A percentile compares a stretch with the other conserved stretches of the same genome.
phyloP scores from a whole-genome alignment of 2,797 vertebrate species.

The Phoeniculus purpureus region DNA sequence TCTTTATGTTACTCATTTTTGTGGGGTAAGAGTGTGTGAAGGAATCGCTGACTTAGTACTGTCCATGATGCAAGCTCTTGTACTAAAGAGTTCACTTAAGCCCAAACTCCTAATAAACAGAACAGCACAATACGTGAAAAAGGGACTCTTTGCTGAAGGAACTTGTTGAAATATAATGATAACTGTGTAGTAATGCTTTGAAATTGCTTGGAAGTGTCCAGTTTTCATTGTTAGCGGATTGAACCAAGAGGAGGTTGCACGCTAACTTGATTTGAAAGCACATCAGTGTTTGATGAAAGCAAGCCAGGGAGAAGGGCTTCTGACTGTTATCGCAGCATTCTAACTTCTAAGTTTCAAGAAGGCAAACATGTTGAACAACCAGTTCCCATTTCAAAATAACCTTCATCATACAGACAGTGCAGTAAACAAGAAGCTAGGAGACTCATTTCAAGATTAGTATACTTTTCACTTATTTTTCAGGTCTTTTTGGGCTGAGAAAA shows the following conservation, averaged over 20 bases:
- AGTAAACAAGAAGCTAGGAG: neutral
- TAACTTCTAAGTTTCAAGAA: neutral
- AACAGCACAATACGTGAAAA: neutral
- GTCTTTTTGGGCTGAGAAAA: slow-evolving; percentile 24
- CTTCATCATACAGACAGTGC: neutral
- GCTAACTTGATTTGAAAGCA: neutral
- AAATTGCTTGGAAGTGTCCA: neutral
- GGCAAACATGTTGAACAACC: neutral
- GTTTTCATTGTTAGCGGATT: neutral
- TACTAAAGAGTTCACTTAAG: neutral
- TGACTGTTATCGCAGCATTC: neutral
- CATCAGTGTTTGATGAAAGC: neutral
- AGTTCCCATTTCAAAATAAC: neutral
- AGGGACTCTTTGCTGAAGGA: neutral
- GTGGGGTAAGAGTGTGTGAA: accelerated
- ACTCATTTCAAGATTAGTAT: neutral
- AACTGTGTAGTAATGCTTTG: neutral
- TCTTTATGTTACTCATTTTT: neutral
- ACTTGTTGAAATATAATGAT: neutral
- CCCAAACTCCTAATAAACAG: neutral
- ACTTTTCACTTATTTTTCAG: neutral
- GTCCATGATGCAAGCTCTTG: neutral
- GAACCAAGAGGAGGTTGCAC: neutral
- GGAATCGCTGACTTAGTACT: neutral
- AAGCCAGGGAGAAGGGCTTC: neutral